phyloP scores from a whole-genome alignment of 2,113 vertebrate genomes.

The Emydura subglobosa region DNA sequence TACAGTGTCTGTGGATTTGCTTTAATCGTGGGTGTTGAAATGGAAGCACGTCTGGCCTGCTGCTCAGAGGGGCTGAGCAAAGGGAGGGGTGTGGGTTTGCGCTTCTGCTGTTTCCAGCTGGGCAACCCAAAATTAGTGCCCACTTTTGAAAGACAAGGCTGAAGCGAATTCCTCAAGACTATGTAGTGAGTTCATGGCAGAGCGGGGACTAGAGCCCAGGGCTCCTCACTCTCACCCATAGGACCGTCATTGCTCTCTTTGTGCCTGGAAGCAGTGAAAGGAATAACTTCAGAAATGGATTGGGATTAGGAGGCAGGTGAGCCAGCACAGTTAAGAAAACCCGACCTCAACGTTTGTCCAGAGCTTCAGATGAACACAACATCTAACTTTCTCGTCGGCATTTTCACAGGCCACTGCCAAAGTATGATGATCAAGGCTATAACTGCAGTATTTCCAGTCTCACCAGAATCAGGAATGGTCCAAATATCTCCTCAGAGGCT shows the following conservation, averaged over 20 bases:
- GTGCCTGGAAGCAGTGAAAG: background rate
- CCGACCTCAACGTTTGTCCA: background rate
- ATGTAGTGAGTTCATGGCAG: rapidly evolving
- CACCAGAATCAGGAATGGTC: background rate
- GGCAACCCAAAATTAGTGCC: background rate
- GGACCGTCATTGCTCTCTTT: background rate
- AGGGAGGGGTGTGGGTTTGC: background rate
- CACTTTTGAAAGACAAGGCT: background rate
- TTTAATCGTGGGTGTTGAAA: background rate
- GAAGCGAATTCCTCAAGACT: background rate
- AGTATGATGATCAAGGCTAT: background rate
- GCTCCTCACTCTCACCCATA: background rate
- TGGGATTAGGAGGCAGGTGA: background rate
- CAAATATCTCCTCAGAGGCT: rapidly evolving
- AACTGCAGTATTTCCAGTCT: background rate
- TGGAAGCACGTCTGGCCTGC: background rate
- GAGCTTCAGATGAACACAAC: background rate
- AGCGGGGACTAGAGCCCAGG: background rate
- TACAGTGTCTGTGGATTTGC: background rate
- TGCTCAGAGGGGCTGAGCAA: background rate
- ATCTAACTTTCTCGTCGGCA: background rate
- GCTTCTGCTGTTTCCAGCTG: background rate
- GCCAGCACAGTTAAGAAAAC: background rate
- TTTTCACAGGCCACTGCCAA: rapidly evolving
- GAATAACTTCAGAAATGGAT: background rate